Base-by-base conservation (phyloP, 2,113 vertebrate genomes). In the Myrmecobius fasciatus region DNA sequence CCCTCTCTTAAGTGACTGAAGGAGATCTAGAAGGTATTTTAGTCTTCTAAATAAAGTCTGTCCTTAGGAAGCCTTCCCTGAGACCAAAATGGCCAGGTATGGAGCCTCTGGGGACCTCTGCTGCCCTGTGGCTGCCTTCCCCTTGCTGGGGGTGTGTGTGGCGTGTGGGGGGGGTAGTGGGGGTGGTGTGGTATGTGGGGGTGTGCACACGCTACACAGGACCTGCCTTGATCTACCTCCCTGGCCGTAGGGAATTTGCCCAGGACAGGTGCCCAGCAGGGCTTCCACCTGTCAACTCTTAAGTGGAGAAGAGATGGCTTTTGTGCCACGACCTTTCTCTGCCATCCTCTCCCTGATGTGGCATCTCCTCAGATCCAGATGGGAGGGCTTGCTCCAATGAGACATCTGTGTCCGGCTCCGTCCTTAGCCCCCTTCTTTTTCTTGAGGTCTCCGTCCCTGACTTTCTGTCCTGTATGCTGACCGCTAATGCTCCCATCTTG, bases 361-460 rank as follows among this genome's bases (percentile, higher is more conserved):
- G n/a, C n/a, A n/a, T n/a, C n/a, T n/a, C n/a, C n/a, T 67, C 31
- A 67, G 36, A 67, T 67, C 36, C 36, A 75, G 20, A 75, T 28
- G 6, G 0, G 22, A 67, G 36, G n/a, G 43, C 43, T 83, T 43
- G 67, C 11, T 75, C 1, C 31, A 10, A 60, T 28, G 56, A 20
- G 26, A 60, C 26, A 31, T 60, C 56, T 75, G 67, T n/a, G 17
- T 75, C 67, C 12, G n/a, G 36, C 67, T 83, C 67, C 24, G 8
- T 36, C 5, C 28, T 67, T 48, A 89, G n/a, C 48, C 96, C 49
- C 96, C 93, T 75, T 83, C 43, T 47, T 92, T n/a, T 22, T 25
- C 3, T 92, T 83, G 36, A 31, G 24, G 89, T 26, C 89, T 53
- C 52, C 26, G 93, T 95, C 91, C 93, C 67, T 97, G 93, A 95